Conservation (phyloP, 2,888 invertebrate genomes). For the Ditylenchus weischeri region DNA sequence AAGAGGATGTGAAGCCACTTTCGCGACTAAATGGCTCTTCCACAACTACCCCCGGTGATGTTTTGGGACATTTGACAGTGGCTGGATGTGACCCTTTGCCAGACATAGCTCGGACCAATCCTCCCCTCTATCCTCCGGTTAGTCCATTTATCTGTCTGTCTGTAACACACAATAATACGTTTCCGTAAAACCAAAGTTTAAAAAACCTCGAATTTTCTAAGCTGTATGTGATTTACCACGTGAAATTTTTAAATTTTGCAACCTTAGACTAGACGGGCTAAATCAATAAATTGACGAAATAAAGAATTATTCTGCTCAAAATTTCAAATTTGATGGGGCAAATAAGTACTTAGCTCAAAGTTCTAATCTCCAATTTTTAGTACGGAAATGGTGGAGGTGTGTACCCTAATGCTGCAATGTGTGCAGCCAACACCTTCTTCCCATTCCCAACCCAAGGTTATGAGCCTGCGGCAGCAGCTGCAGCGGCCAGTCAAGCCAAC, state of each 20-base stretch:
- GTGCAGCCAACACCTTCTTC: neutral
- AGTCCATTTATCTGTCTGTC: neutral
- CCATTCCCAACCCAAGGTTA: slow-evolving; percentile 6
- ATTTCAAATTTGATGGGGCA: too few species aligned
- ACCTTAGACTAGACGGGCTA: too few species aligned
- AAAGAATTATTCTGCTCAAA: too few species aligned
- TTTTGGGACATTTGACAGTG: neutral
- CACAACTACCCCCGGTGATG: neutral
- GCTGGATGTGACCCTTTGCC: slow-evolving; percentile 1
- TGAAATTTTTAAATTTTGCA: too few species aligned
- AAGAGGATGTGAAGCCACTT: slow-evolving; percentile 8
- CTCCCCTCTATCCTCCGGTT: neutral
- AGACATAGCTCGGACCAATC: slow-evolving; percentile 6
- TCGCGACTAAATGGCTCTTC: slow-evolving; percentile 2
- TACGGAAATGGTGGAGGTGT: neutral
- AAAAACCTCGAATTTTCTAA: too few species aligned
- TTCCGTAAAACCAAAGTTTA: too few species aligned
- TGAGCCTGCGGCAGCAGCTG: neutral
- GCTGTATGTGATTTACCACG: too few species aligned
- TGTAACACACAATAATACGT: neutral
- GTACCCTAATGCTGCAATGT: neutral
- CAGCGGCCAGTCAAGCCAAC: neutral
- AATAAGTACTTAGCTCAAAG: neutral
- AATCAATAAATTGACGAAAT: too few species aligned
- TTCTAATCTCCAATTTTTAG: neutral